phyloP scores from a whole-genome alignment of 2,797 vertebrate species.

The Urocyon cinereoargenteus region DNA sequence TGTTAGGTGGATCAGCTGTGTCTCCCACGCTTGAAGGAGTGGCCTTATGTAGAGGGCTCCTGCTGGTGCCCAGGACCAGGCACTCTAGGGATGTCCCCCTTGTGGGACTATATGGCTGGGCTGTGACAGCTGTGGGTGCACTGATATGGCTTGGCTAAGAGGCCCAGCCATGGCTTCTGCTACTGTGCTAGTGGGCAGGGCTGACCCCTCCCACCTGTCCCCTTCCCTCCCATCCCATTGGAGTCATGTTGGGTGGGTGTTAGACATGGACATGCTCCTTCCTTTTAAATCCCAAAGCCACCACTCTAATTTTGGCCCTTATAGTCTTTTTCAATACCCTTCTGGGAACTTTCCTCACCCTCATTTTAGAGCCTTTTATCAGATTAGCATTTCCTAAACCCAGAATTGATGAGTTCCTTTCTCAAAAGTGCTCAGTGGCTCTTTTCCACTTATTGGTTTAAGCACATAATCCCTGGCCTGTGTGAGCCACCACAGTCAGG shows the following conservation, averaged over 20 bases:
- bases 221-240: background rate
- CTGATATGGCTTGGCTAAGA: background rate
- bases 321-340: background rate
- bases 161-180: background rate
- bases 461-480: background rate
- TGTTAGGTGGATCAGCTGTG: background rate
- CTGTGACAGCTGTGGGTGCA: background rate
- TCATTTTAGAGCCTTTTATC: background rate
- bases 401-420: background rate
- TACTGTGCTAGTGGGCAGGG: background rate
- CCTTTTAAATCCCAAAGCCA: background rate
- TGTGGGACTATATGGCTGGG: background rate
- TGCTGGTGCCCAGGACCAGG: background rate
- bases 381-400: background rate
- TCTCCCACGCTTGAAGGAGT: background rate
- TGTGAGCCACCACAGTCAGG: background rate
- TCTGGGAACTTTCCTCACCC: background rate
- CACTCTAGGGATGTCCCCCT: background rate
- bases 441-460: background rate
- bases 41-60: background rate
- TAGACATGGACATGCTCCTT: background rate
- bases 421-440: background rate
- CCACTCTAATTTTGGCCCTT: background rate
- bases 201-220: background rate
- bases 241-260: background rate